These are phyloP conservation scores for Drosophila ogumai DNA, from an alignment of 1,140 invertebrate genomes.

Conservation along the genomic window DNA sequence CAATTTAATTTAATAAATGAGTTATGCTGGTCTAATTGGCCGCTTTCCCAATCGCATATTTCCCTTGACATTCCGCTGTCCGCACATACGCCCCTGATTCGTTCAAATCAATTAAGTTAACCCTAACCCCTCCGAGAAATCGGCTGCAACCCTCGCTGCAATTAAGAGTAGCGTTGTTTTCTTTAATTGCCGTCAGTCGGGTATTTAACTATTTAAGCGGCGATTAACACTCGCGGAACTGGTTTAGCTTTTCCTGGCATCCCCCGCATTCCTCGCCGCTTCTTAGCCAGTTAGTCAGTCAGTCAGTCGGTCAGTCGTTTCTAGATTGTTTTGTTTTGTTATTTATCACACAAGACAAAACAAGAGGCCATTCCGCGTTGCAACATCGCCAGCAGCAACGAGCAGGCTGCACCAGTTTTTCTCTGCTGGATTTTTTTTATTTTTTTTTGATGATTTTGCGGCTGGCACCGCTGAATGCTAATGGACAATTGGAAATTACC, in stretches of 20 bases:
- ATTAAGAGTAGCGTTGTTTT: conserved; percentile 47
- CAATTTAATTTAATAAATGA: conserved; percentile 33
- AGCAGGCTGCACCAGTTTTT: conserved; percentile 56
- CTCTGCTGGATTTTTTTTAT: conserved; percentile 3
- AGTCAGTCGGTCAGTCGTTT: conserved; percentile 20
- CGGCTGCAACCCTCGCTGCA: conserved; percentile 35
- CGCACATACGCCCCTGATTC: conserved; percentile 33
- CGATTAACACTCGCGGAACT: conserved; percentile 66
- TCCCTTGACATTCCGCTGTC: conserved; percentile 37
- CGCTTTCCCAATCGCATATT: conserved; percentile 31
- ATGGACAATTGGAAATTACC: conserved; percentile 43
- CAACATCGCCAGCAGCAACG: conserved; percentile 24
- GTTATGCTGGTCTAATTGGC: conserved; percentile 26
- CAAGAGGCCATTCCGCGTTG: conserved; percentile 42
- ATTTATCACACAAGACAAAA: conserved; percentile 40
- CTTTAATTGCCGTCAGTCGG: conserved; percentile 54
- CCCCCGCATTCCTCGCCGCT: conserved; percentile 3
- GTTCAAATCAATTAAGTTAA: conserved; percentile 45
- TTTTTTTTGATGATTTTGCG: conserved; percentile 34
- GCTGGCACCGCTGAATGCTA: conserved; percentile 18
- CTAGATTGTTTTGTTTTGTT: conserved; percentile 43
- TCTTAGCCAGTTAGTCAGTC: conserved; percentile 18
- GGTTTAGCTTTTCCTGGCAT: conserved; percentile 62
- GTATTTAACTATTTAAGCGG: conserved; percentile 50
- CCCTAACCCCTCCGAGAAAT: conserved; percentile 31